Conservation (phyloP, 2,113 vertebrate species). For the Picathartes gymnocephalus region DNA sequence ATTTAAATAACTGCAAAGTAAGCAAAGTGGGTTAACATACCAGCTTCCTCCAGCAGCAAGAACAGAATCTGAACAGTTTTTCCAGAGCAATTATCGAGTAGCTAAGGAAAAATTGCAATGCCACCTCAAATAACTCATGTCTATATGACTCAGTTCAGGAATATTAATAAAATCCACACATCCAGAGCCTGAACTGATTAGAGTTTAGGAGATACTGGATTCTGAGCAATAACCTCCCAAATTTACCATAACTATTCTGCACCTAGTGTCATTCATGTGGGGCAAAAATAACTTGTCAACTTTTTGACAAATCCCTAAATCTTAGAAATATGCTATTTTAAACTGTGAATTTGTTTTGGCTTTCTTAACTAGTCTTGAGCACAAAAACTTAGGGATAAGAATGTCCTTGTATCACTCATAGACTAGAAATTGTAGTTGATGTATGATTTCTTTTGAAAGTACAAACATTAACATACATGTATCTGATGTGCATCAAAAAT, state of each 20-base stretch:
- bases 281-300: not conserved
- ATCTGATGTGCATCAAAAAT: not conserved
- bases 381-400: not conserved
- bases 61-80: not conserved
- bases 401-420: not conserved
- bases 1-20: conserved; percentile 40
- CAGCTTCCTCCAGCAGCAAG: not conserved
- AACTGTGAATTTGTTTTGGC: not conserved
- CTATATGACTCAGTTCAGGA: not conserved
- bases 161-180: conserved; percentile 32
- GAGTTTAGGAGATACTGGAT: not conserved
- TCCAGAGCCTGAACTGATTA: not conserved
- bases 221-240: not conserved
- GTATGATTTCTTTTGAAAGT: not conserved
- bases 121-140: conserved; percentile 32
- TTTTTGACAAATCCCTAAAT: not conserved
- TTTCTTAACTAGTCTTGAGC: not conserved
- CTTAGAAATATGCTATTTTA: not conserved
- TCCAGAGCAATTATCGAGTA: not conserved
- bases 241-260: not conserved
- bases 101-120: not conserved
- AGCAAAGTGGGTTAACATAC: conserved; percentile 20
- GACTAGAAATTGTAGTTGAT: not conserved
- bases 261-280: not conserved
- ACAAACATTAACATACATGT: not conserved